Evolutionary conservation across 2,888 invertebrate genomes (phyloP), one percentile per base, ranked within the genome.

Genomic region (Cephus sareptanus): DNA sequence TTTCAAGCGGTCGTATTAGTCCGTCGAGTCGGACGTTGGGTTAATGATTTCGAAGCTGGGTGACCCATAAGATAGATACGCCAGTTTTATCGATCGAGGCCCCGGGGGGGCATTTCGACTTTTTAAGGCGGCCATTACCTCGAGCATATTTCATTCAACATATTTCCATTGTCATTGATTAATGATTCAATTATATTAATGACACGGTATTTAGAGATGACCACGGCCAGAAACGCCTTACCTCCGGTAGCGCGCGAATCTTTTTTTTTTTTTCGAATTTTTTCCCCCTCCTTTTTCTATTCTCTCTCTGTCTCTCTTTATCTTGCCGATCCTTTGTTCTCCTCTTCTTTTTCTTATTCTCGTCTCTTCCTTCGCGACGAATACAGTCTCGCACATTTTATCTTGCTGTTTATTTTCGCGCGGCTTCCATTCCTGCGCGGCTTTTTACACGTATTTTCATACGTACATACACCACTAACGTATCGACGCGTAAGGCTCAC

Each of bases 121-220:
- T 88, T 86, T 87, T 86, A 84, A 78, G 76, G 76, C 81, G 75
- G 81, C 84, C 83, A 87, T 87, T 87, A 86, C 86, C 83, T 79
- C 84, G 81, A 85, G 83, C 85, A 83, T 88, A 88, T 87, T 86
- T 88, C 87, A 87, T 85, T 84, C 84, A 85, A 81, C 85, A 83
- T 87, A 88, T 88, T 87, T 87, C 85, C 85, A 84, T 83, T 87
- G 87, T 87, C 87, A 86, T 87, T 89, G 89, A 89, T 89, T 88
- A 88, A 89, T 86, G 88, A 89, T 87, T 71, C 71, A 71, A 71
- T 71, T 71, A 71, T 31, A 71, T 71, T 71, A 71, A 71, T 31
- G 31, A 71, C 30, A 34, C 71, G 71, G 71, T 71, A 71, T 31
- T 71, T 71, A 71, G 30, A 33, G 71, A 71, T 31, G 34, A 34